Evolutionary conservation across 2,888 invertebrate species (phyloP), one percentile per base, ranked within the genome.

Genomic region (Odontocolon sp.): DNA sequence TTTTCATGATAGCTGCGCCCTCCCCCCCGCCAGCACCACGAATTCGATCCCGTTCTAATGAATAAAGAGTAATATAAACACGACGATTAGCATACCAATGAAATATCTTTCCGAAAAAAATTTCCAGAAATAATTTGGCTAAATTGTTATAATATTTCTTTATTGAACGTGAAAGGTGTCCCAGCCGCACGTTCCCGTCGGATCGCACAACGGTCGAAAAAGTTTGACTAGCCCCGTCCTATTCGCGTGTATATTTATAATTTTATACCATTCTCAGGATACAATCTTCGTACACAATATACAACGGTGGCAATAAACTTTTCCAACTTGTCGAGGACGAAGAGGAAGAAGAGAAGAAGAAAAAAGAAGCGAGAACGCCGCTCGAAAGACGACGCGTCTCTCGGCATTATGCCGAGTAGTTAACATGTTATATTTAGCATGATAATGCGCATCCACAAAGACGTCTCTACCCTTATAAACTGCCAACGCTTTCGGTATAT

Each of bases 331-430:
- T 67, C 50, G 31, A 26, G 63, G 59, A 36, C 31, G 31, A 61
- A 40, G 47, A 71, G 38, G 21, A 42, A 26, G 67, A 45, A 38
- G 77, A 59, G 78, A 77, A 80, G 54, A 45, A 6, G 45, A 64
- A 45, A 54, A 42, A 38, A 61, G 11, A 64, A 40, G 68, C 23
- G 18, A 57, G 66, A 67, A 68, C 31, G 42, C 52, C 21, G 56
- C 45, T 3, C 33, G 31, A 54, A 68, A 40, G 33, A 59, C 52
- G 71, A 78, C 68, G 71, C 75, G 72, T 79, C 77, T 72, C 78
- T 57, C 40, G 61, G 66, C 59, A 79, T 89, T 88, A 87, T 91
- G 96, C 96, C 90, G 96, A 94, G 91, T 95, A 95, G 92, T 96
- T 90, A 90, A 90, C 90, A 90, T 90, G 90, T 90, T 90, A 89